phyloP scores from a whole-genome alignment of 23 tunicate genomes.

The Ascidia mentula region DNA sequence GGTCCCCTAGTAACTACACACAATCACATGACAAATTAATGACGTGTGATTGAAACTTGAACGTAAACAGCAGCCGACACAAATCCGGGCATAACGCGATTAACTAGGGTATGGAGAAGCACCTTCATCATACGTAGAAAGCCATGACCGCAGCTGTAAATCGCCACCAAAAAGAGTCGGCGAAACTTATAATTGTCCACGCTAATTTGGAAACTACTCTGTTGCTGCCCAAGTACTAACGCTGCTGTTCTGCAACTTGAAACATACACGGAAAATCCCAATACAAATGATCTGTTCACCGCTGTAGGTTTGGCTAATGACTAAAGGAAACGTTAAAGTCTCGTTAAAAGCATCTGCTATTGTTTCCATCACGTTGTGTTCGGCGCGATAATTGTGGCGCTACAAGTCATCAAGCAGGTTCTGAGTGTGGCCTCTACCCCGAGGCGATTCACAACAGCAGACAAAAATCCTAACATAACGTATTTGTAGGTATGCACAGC shows the following conservation, averaged over 20 bases:
- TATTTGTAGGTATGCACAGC: background rate
- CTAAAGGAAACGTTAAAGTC: background rate
- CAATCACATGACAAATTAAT: background rate
- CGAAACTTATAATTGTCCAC: too few relatives aligned
- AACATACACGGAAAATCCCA: too few relatives aligned
- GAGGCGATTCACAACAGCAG: slow-evolving; percentile 1
- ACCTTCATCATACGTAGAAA: background rate
- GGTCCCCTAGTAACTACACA: too few relatives aligned
- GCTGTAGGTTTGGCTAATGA: too few relatives aligned
- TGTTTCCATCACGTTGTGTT: background rate
- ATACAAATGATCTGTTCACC: too few relatives aligned
- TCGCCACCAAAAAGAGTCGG: too few relatives aligned
- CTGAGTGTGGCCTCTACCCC: background rate
- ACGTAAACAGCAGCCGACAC: background rate
- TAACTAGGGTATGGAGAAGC: background rate
- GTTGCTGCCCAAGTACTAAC: too few relatives aligned
- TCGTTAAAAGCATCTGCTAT: background rate
- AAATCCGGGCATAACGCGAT: background rate
- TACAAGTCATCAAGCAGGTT: slow-evolving; percentile 2
- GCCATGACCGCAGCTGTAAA: too few relatives aligned
- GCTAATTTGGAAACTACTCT: too few relatives aligned
- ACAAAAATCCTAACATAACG: background rate
- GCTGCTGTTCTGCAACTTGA: too few relatives aligned
- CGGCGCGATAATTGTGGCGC: slow-evolving; percentile 10
- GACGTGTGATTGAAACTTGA: background rate